Evolutionary conservation across 30 jellyfish, hydroid and myxozoan genomes (phyloP).

Genomic region (Aurelia sp.): DNA sequence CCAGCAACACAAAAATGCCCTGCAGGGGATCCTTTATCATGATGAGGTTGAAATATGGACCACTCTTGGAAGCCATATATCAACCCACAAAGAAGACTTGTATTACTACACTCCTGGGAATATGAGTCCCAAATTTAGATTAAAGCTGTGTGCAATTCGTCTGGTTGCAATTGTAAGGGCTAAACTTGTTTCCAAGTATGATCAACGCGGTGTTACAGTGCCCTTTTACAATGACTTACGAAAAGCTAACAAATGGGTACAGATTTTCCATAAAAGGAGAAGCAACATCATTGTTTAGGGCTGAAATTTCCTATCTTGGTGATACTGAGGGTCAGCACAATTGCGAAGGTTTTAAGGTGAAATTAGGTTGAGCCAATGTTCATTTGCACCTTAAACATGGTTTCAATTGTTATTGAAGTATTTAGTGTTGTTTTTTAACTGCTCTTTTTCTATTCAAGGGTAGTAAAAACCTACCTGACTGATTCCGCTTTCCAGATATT

Average conservation of each 20-base stretch:
- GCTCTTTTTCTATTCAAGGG: too few relatives aligned
- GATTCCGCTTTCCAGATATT: too few relatives aligned
- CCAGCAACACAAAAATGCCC: constrained; percentile 9
- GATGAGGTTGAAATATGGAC: constrained; percentile 32
- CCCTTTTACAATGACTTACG: constrained; percentile 2
- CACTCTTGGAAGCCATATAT: constrained; percentile 24
- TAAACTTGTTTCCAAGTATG: constrained; percentile 4
- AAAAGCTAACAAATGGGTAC: neutral
- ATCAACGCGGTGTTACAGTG: neutral
- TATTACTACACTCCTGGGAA: constrained; percentile 33
- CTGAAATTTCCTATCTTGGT: constrained; percentile 12
- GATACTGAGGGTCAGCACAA: constrained; percentile 35
- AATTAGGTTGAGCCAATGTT: constrained; percentile 18
- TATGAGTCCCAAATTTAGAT: constrained; percentile 7
- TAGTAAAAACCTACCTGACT: too few relatives aligned
- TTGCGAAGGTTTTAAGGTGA: constrained; percentile 34
- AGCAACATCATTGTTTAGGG: constrained; percentile 1
- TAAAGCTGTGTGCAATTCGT: constrained; percentile 2
- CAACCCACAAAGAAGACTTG: constrained; percentile 3
- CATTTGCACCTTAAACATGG: neutral
- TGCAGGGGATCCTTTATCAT: constrained; percentile 22
- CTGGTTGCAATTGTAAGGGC: constrained; percentile 21
- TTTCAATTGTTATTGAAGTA: too few relatives aligned
- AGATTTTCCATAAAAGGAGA: neutral
- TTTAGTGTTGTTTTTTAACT: too few relatives aligned